Conservation (phyloP, 2,888 invertebrate genomes). For the Hipparchia semele region DNA sequence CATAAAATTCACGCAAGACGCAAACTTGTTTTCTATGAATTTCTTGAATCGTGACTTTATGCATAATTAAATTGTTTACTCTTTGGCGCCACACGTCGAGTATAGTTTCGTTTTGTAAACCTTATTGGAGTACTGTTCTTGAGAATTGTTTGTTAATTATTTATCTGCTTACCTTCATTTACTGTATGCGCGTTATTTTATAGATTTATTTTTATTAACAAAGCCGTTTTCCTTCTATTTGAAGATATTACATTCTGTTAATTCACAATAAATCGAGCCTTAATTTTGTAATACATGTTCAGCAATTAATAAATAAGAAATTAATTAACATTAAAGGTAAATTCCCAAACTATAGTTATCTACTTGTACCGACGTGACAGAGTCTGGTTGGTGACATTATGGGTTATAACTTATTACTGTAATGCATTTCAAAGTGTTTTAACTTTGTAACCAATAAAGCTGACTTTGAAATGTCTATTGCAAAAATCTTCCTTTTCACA, state of each 20-base stretch:
- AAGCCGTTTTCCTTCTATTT: constrained; percentile 7
- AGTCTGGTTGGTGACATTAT: not conserved
- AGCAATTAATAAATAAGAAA: constrained; percentile 19
- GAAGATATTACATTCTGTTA: constrained; percentile 14
- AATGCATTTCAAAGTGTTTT: not conserved
- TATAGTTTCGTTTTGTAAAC: constrained; percentile 64
- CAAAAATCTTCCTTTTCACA: not conserved
- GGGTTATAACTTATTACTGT: not conserved
- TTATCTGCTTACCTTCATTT: constrained; percentile 51
- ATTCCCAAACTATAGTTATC: not conserved
- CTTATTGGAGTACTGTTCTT: constrained; percentile 64
- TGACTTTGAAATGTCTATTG: not conserved
- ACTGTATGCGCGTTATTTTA: constrained; percentile 56
- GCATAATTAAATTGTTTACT: constrained; percentile 73
- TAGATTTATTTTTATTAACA: constrained; percentile 12
- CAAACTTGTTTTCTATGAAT: constrained; percentile 52
- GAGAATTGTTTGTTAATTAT: constrained; percentile 56
- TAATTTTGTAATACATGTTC: constrained; percentile 16
- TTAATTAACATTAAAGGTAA: not conserved
- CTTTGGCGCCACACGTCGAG: constrained; percentile 70
- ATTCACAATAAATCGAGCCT: not conserved
- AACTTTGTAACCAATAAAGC: not conserved
- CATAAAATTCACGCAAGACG: constrained; percentile 30
- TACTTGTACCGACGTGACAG: not conserved
- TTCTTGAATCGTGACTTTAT: constrained; percentile 70